phyloP scores from a whole-genome alignment of 2,113 vertebrate genomes.

The Cebidichthys violaceus region DNA sequence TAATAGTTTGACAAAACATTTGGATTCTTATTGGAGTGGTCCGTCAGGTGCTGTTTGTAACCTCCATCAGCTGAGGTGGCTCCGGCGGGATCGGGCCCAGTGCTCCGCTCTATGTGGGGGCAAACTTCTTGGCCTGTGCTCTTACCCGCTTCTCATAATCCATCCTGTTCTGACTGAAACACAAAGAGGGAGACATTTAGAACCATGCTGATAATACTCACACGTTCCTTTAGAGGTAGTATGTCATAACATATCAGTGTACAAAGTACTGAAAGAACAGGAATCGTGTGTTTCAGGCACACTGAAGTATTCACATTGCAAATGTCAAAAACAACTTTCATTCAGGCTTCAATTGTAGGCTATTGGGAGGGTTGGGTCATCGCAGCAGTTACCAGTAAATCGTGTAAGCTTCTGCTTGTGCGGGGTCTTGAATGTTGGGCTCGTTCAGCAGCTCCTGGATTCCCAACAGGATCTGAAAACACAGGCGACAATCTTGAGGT shows the following conservation, averaged over 20 bases:
- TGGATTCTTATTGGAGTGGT: conserved; percentile 78
- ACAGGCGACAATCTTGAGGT: neutral
- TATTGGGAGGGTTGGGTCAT: neutral
- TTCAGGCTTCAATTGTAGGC: neutral
- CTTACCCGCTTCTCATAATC: conserved; percentile 86
- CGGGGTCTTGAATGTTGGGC: conserved; percentile 86
- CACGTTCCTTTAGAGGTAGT: neutral
- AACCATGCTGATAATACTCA: neutral
- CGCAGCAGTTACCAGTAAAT: conserved; percentile 80
- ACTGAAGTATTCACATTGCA: neutral
- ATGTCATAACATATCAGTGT: neutral
- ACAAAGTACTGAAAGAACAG: neutral
- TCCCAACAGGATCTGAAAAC: conserved; percentile 83
- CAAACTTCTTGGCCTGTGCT: conserved; percentile 86
- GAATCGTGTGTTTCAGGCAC: neutral
- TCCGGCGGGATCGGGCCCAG: conserved; percentile 40
- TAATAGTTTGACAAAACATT: conserved; percentile 62
- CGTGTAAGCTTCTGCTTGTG: conserved; percentile 86
- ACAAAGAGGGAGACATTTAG: conserved; percentile 2
- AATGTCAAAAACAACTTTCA: neutral
- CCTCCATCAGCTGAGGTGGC: conserved; percentile 48
- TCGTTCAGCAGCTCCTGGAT: conserved; percentile 87
- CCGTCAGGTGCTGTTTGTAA: conserved; percentile 61
- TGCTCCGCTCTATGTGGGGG: conserved; percentile 79
- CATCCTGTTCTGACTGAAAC: conserved; percentile 86